Evolutionary conservation across 2,113 vertebrate species (phyloP).

Genomic region (Cinclus cinclus): DNA sequence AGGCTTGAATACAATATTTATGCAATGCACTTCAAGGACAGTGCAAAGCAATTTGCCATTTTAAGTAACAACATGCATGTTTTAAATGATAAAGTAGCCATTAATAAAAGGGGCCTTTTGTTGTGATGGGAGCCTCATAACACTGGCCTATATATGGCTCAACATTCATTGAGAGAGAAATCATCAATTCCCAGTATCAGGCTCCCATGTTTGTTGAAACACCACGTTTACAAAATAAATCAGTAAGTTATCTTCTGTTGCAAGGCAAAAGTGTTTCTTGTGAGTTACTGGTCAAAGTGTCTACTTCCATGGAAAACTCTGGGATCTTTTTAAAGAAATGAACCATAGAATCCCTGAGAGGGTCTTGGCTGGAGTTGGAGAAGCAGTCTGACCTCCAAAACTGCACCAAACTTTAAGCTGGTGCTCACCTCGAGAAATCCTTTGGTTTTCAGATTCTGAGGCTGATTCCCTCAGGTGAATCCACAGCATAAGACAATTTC

Average conservation of each 20-base stretch:
- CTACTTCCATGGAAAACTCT: neutral
- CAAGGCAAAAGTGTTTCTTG: neutral
- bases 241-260: neutral
- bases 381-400: neutral
- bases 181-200: neutral
- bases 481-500: neutral
- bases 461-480: neutral
- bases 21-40: slow-evolving; percentile 71
- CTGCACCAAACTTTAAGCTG: neutral
- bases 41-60: slow-evolving; percentile 60
- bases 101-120: slow-evolving; percentile 22
- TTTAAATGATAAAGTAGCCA: slow-evolving; percentile 53
- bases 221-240: neutral
- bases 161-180: neutral
- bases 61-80: slow-evolving; percentile 61
- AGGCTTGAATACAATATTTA: slow-evolving; percentile 76
- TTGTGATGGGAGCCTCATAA: slow-evolving; percentile 7
- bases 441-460: neutral
- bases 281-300: neutral
- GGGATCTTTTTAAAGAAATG: neutral
- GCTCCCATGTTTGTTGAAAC: neutral
- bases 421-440: neutral
- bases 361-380: neutral
- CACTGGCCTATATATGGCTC: neutral
- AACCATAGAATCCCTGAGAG: neutral